Percentiles rank a stretch among this genome's conserved stretches.
These are phyloP conservation scores for Typhlichthys eigenmanni DNA, from an alignment of 2,797 vertebrate species.

Conservation along the genomic window DNA sequence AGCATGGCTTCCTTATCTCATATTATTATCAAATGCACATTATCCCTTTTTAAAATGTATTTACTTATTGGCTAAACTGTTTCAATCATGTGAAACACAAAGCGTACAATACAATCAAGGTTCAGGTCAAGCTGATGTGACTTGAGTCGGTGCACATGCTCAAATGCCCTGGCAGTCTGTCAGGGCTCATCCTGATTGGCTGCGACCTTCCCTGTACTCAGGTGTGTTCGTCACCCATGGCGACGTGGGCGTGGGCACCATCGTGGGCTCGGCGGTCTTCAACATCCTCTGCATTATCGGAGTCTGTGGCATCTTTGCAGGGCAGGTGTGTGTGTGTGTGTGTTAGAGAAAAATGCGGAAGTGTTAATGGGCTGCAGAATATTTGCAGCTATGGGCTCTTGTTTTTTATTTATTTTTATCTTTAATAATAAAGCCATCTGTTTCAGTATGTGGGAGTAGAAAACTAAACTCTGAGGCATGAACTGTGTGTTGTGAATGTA, in stretches of 20 bases:
- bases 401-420: neutral
- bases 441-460: slow-evolving; percentile 16
- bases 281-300: slow-evolving; percentile 98
- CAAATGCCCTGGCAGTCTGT: slow-evolving; percentile 47
- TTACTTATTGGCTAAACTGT: too few relatives aligned
- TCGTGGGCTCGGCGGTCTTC: slow-evolving; percentile 97
- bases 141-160: neutral
- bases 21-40: too few relatives aligned
- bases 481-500: neutral
- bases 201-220: slow-evolving; percentile 57
- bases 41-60: too few relatives aligned
- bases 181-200: slow-evolving; percentile 40
- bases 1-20: too few relatives aligned
- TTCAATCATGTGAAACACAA: neutral
- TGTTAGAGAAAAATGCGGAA: slow-evolving; percentile 51
- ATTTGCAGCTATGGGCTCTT: neutral
- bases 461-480: slow-evolving; percentile 10
- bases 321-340: slow-evolving; percentile 79
- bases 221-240: slow-evolving; percentile 98
- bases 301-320: slow-evolving; percentile 94
- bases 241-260: slow-evolving; percentile 96
- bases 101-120: neutral
- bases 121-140: slow-evolving; percentile 56
- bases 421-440: slow-evolving; percentile 45
- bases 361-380: slow-evolving; percentile 1